phyloP scores from a whole-genome alignment of 64 coral and sea anemone species.

The Orbicella faveolata region DNA sequence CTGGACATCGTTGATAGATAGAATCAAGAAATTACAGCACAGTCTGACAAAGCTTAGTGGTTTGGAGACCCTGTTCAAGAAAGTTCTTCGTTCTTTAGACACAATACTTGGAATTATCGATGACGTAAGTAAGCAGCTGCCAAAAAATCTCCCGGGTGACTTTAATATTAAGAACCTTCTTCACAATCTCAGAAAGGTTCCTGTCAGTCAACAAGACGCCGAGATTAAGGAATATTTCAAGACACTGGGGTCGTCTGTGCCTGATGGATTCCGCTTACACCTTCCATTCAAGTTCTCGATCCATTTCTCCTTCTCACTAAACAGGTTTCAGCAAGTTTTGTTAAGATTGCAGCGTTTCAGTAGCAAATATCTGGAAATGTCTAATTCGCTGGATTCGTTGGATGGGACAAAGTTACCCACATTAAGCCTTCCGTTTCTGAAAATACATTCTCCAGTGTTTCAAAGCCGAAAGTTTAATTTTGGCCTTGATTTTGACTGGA shows the following conservation, averaged over 20 bases:
- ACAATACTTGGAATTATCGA: conserved; percentile 64
- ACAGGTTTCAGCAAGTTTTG: conserved; percentile 62
- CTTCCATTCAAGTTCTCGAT: conserved; percentile 82
- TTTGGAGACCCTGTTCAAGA: conserved; percentile 64
- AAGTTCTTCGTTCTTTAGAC: conserved; percentile 70
- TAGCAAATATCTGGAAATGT: conserved; percentile 83
- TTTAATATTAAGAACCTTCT: conserved; percentile 80
- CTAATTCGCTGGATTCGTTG: conserved; percentile 58
- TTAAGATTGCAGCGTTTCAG: conserved; percentile 69
- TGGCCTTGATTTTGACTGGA: conserved; percentile 93
- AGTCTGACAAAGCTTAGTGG: conserved; percentile 43
- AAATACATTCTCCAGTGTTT: conserved; percentile 27
- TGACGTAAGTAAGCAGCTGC: conserved; percentile 62
- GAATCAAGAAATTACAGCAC: conserved; percentile 61
- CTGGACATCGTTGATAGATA: conserved; percentile 47
- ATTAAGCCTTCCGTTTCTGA: conserved; percentile 32
- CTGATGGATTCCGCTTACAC: conserved; percentile 68
- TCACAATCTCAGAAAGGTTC: conserved; percentile 48
- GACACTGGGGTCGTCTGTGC: conserved; percentile 50
- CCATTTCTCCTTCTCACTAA: conserved; percentile 65
- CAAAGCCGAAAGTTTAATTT: conserved; percentile 55
- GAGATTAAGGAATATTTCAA: conserved; percentile 81
- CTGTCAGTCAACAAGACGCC: conserved; percentile 47
- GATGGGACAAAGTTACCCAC: conserved; percentile 55
- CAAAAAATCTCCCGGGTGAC: conserved; percentile 54